Conservation (phyloP, 35 echinoderm and acorn worm species). For the Heliocidaris tuberculata region DNA sequence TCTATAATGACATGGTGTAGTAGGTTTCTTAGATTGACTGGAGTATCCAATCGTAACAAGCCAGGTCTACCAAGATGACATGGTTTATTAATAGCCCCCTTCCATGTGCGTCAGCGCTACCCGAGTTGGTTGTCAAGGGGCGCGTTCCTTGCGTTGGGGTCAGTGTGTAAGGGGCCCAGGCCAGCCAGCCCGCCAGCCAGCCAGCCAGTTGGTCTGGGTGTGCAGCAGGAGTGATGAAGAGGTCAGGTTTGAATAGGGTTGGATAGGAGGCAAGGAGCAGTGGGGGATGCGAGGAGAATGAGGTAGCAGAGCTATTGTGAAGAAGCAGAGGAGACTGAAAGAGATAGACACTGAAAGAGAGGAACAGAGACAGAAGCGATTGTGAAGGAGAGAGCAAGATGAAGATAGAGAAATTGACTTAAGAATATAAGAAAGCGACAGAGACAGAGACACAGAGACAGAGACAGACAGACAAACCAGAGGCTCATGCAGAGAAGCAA, state of each 20-base stretch:
- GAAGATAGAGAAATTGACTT: neutral
- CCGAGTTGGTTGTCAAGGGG: conserved; percentile 10
- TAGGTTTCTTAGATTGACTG: neutral
- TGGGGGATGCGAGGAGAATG: too few relatives aligned
- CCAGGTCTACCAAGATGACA: conserved; percentile 29
- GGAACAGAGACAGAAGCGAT: neutral
- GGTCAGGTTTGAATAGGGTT: neutral
- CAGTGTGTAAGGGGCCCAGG: neutral
- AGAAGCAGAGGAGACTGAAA: neutral
- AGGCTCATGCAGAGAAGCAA: neutral
- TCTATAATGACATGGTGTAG: conserved; percentile 10
- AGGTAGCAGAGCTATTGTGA: too few relatives aligned
- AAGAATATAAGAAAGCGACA: too few relatives aligned
- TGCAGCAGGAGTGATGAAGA: neutral
- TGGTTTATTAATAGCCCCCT: conserved; percentile 26
- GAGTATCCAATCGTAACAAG: neutral
- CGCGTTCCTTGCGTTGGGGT: neutral
- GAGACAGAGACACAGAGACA: neutral
- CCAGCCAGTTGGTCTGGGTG: neutral
- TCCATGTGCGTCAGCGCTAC: conserved; percentile 8
- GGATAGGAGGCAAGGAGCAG: too few relatives aligned
- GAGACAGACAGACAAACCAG: too few relatives aligned
- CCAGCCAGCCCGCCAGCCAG: neutral
- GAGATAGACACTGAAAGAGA: neutral
- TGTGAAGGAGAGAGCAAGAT: neutral